Percentiles rank a stretch among this genome's conserved stretches.
Conservation (phyloP, 2,888 invertebrate species). For the Polymixis lichenea region DNA sequence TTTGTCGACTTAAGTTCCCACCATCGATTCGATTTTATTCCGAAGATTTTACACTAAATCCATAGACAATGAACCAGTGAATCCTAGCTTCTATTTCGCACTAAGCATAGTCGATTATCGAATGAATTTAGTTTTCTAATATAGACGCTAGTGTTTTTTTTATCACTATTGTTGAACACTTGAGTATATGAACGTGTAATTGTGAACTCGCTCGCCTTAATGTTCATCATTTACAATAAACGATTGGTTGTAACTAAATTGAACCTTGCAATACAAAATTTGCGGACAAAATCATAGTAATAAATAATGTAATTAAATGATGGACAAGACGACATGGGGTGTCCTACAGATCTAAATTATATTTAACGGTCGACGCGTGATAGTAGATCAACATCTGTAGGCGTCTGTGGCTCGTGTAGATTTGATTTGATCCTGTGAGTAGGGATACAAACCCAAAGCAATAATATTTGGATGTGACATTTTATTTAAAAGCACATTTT, state of each 20-base stretch:
- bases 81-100: slow-evolving; percentile 79
- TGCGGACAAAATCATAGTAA: slow-evolving; percentile 57
- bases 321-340: slow-evolving; percentile 52
- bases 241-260: slow-evolving; percentile 69
- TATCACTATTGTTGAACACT: slow-evolving; percentile 76
- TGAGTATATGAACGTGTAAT: slow-evolving; percentile 60
- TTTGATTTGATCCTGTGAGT: slow-evolving; percentile 80
- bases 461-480: slow-evolving; percentile 88
- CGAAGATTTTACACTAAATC: slow-evolving; percentile 66
- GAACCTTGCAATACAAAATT: slow-evolving; percentile 71
- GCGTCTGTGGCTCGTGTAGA: slow-evolving; percentile 47
- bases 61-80: slow-evolving; percentile 78
- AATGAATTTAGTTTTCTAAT: slow-evolving; percentile 77
- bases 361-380: slow-evolving; percentile 31
- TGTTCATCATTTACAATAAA: slow-evolving; percentile 65
- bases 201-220: slow-evolving; percentile 47
- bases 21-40: slow-evolving; percentile 62
- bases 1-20: slow-evolving; percentile 58
- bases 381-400: slow-evolving; percentile 42
- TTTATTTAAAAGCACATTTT: slow-evolving; percentile 78
- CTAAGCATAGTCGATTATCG: slow-evolving; percentile 82
- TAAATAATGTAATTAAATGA: slow-evolving; percentile 51
- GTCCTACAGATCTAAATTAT: slow-evolving; percentile 49
- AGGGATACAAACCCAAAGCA: slow-evolving; percentile 81
- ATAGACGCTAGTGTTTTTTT: slow-evolving; percentile 86